Evolutionary conservation across 2,113 vertebrate species (phyloP).

Genomic region (Raja brachyura): DNA sequence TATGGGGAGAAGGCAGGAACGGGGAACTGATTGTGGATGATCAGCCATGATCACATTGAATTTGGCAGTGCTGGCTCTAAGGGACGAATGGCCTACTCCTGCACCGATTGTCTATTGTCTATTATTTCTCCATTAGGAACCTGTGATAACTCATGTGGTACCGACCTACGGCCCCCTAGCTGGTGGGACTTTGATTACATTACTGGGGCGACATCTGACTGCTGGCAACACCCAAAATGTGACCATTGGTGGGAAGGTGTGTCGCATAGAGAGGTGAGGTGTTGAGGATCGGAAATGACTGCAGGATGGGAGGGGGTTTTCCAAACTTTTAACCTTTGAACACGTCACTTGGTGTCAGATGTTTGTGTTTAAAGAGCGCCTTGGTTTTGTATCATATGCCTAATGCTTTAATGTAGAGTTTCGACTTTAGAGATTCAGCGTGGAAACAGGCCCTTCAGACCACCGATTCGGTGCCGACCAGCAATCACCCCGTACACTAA

Average conservation of each 20-base stretch:
- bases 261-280: conserved; percentile 59
- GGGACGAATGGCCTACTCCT: no score
- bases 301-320: background rate
- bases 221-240: conserved; percentile 69
- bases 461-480: no score
- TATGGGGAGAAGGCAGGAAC: no score
- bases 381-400: background rate
- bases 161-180: conserved; percentile 75
- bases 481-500: no score
- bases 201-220: conserved; percentile 65
- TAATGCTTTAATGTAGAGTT: no score
- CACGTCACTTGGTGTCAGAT: background rate
- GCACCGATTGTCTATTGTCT: no score
- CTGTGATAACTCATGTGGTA: conserved; percentile 63
- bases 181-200: conserved; percentile 75
- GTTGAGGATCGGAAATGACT: background rate
- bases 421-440: no score
- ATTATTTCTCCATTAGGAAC: conserved; percentile 57
- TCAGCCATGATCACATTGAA: no score
- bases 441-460: no score
- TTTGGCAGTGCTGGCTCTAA: no score
- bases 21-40: no score
- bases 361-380: background rate
- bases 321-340: background rate
- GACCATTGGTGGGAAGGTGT: conserved; percentile 67